Evolutionary conservation across 2,797 vertebrate species (phyloP).

Genomic region (Heteromormyrus szaboi): DNA sequence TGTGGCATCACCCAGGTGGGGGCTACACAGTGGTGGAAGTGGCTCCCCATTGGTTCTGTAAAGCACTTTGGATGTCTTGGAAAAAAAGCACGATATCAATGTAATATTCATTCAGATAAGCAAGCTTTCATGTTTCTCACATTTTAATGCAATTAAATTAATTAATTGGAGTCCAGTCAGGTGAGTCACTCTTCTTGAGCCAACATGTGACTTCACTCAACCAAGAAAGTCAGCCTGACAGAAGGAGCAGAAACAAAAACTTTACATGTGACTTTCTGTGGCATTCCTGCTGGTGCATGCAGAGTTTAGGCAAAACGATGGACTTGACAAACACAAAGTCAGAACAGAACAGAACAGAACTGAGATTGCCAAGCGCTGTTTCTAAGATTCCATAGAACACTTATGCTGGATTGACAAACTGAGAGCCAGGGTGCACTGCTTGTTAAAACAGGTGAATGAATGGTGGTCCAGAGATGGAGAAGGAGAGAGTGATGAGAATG

Average conservation of each 20-base stretch:
- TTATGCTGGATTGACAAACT: not conserved
- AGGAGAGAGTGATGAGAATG: not conserved
- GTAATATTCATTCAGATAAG: not conserved
- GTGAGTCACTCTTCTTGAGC: not conserved
- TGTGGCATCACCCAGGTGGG: not conserved
- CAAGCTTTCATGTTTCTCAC: not conserved
- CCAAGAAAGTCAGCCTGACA: not conserved
- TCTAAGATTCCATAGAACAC: not conserved
- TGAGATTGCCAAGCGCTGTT: not conserved
- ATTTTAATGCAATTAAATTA: not conserved
- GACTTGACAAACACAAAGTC: not conserved
- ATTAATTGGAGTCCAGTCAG: not conserved
- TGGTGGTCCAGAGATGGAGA: not conserved
- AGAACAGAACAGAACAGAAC: not conserved
- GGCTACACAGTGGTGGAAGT: not conserved
- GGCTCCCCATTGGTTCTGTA: not conserved
- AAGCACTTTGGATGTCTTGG: not conserved
- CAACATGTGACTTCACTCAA: not conserved
- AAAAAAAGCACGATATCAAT: not conserved
- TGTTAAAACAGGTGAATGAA: too few relatives aligned
- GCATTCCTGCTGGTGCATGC: not conserved
- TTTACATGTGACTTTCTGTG: not conserved
- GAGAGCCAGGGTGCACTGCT: not conserved
- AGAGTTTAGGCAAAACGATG: not conserved
- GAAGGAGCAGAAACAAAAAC: not conserved